phyloP scores from a whole-genome alignment of 2,888 invertebrate species.

The Tubulanus polymorphus region DNA sequence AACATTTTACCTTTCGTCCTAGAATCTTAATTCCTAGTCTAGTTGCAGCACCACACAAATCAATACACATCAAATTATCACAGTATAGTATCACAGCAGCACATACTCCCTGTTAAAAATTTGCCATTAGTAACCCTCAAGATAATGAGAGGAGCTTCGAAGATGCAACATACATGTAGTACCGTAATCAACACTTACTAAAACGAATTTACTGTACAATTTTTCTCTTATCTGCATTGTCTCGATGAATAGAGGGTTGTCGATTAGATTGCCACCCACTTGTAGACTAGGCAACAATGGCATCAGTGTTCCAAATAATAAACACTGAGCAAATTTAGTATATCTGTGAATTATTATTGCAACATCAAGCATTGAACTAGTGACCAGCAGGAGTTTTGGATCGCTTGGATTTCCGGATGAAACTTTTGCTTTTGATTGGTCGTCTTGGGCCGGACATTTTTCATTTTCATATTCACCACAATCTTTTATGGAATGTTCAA shows the following conservation, averaged over 20 bases:
- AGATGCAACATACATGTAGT: no score
- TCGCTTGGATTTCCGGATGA: no score
- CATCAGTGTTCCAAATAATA: constrained; percentile 23
- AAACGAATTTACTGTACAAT: constrained; percentile 3
- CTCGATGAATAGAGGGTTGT: not conserved
- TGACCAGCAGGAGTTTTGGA: constrained; percentile 33
- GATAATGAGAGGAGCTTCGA: no score
- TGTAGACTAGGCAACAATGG: not conserved
- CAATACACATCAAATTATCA: constrained; percentile 40
- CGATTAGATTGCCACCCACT: no score
- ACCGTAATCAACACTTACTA: no score
- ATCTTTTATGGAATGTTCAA: no score
- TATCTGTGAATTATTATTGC: constrained; percentile 32
- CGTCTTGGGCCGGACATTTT: no score
- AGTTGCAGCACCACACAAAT: constrained; percentile 34
- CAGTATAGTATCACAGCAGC: constrained; percentile 26
- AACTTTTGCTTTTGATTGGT: no score
- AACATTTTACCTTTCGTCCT: constrained; percentile 28
- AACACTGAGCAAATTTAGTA: constrained; percentile 24
- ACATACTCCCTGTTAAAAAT: constrained; percentile 23
- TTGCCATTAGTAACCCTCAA: no score
- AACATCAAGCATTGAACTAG: constrained; percentile 33
- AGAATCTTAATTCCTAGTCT: constrained; percentile 25
- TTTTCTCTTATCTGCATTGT: not conserved
- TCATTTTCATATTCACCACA: no score